Conservation (phyloP, 2,888 invertebrate species). For the Tridacna crocea region DNA sequence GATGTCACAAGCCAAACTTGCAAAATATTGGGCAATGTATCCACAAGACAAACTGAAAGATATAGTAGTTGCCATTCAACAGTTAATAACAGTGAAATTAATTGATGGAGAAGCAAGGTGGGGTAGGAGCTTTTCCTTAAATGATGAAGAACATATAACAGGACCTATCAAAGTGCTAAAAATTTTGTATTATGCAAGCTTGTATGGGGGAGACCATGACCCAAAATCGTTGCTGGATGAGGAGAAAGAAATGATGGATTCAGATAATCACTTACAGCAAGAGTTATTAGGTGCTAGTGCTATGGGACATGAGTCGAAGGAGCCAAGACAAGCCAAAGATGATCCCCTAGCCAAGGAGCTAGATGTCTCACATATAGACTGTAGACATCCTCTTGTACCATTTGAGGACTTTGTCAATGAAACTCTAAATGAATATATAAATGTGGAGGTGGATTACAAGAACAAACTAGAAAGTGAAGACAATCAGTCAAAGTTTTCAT, state of each 20-base stretch:
- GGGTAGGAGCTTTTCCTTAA: slow-evolving; percentile 87
- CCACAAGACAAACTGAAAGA: slow-evolving; percentile 67
- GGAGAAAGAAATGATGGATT: slow-evolving; percentile 73
- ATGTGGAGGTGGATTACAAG: slow-evolving; percentile 97
- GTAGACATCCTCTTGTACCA: slow-evolving; percentile 92
- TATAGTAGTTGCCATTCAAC: slow-evolving; percentile 88
- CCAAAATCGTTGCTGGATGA: slow-evolving; percentile 74
- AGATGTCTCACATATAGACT: slow-evolving; percentile 91
- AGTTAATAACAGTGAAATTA: slow-evolving; percentile 93
- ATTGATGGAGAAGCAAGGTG: slow-evolving; percentile 88
- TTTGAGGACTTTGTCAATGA: slow-evolving; percentile 98
- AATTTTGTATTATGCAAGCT: slow-evolving; percentile 90
- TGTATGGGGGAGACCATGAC: slow-evolving; percentile 89
- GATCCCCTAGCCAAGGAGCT: slow-evolving; percentile 88
- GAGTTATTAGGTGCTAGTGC: slow-evolving; percentile 75
- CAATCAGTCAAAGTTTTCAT: slow-evolving; percentile 87
- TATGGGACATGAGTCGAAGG: slow-evolving; percentile 81
- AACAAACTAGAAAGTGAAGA: slow-evolving; percentile 89
- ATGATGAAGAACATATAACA: slow-evolving; percentile 93
- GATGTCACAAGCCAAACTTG: slow-evolving; percentile 91
- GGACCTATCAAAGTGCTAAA: slow-evolving; percentile 95
- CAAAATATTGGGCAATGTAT: slow-evolving; percentile 90
- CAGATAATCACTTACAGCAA: slow-evolving; percentile 66
- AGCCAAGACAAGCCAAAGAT: slow-evolving; percentile 77
- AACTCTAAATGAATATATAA: slow-evolving; percentile 94